Base-by-base conservation (phyloP, 2,888 invertebrate genomes). In the Nymphalis c-album region DNA sequence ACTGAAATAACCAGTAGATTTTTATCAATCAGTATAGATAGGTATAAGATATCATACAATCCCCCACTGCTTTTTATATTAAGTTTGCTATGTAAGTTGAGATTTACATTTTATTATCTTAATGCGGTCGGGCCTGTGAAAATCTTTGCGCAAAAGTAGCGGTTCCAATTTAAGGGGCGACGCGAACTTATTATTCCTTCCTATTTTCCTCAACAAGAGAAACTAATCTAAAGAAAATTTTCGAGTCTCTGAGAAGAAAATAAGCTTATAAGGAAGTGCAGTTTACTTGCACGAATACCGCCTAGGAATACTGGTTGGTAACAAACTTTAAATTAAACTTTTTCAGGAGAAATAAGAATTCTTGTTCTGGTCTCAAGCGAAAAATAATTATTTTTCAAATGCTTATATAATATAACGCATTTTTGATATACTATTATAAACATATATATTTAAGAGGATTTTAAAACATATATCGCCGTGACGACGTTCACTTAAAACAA, bases 221-320 rank as follows among this genome's bases (percentile, higher is more conserved):
- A 92, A 91, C 91, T 92, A 91, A 91, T 91, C 89, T 91, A 90
- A 91, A 91, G 89, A 90, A 91, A 91, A 89, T 90, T 91, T 91
- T 91, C 89, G 86, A 87, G 89, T 86, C 86, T 79, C 85, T 80
- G 80, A 81, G 84, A 88, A 86, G 76, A 91, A 91, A 91, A 91
- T 91, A 88, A 91, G 88, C 90, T 91, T 87, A 89, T 88, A 90
- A 87, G 91, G 86, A 88, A 88, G 83, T 88, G 90, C 87, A 91
- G 87, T 88, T 91, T 85, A 81, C 87, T 83, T 85, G 86, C 85
- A 87, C 85, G 85, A 84, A 85, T 81, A 83, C 85, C 80, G 86
- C 84, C 85, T 83, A 87, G 85, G 78, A 86, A 75, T 76, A 78
- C 74, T 73, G 75, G 71, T 70, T 74, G 73, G 88, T 82, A 87